Base-by-base conservation (phyloP, 1,140 invertebrate genomes). In the Berghia stephanieae region DNA sequence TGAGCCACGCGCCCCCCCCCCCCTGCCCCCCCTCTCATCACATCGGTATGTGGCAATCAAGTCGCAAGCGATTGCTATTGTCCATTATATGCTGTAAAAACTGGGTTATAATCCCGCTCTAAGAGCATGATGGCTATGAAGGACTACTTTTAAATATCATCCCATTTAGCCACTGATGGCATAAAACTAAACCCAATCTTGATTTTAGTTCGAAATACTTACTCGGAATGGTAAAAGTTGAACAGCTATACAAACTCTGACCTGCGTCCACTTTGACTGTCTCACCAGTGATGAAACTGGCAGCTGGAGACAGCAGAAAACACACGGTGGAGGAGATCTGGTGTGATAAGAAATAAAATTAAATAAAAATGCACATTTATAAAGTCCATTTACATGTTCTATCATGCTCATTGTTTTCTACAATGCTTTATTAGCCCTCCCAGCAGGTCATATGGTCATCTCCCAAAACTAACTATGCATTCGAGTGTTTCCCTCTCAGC, bases 271-370 rank as follows among this genome's bases (percentile, higher is more conserved):
- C 88, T 77, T 86, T 88, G 0, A 92, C 46, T 24, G 88, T 90
- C 77, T 87, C 88, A 5, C 91, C 91, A 49, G 88, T 87, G 75
- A 91, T 90, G 79, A 89, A 91, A 34, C 87, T 86, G 44, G 91
- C 89, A 5, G 89, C 91, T 10, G 91, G 91, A 4, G 90, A 91
- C 34, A 92, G 81, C 1, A 92, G 83, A 80, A 91, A 92, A 80
- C 90, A 90, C 0, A 91, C 90, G 43, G 88, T 84, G 49, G 89
- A 84, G 40, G 90, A 88, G 34, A 89, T 73, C 87, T 89, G 79
- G 3, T 76, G 79, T n/a, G n/a, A n/a, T n/a, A n/a, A n/a, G n/a
- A n/a, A n/a, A n/a, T n/a, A n/a, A n/a, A n/a, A n/a, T n/a, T n/a
- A n/a, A n/a, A n/a, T n/a, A n/a, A n/a, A n/a, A n/a, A n/a, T n/a